Evolutionary conservation across 2,113 vertebrate species (phyloP).

Genomic region (Sturnira hondurensis): DNA sequence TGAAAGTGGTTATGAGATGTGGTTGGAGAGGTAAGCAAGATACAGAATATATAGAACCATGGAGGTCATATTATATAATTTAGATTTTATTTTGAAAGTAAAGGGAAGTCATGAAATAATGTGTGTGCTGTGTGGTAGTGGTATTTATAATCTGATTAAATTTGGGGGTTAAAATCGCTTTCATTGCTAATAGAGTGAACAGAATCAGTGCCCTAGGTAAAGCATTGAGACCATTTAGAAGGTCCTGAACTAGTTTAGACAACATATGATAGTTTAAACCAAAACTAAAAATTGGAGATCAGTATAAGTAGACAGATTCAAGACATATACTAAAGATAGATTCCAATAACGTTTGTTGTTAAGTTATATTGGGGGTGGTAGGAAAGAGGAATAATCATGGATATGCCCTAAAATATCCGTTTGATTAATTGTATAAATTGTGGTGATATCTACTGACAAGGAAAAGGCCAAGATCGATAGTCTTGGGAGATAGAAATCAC

Average conservation of each 20-base stretch:
- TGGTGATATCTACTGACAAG: neutral
- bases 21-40: neutral
- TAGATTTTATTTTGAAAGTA: neutral
- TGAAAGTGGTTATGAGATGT: neutral
- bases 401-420: neutral
- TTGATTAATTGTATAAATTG: neutral
- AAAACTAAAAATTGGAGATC: neutral
- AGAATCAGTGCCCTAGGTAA: neutral
- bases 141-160: neutral
- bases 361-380: rapidly evolving
- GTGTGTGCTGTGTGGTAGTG: neutral
- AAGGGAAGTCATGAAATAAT: neutral
- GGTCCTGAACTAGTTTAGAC: neutral
- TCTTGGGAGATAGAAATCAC: neutral
- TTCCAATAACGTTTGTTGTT: neutral
- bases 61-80: neutral
- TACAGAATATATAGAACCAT: neutral
- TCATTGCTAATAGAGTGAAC: neutral
- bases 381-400: neutral
- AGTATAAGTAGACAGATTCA: neutral
- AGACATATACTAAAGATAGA: neutral
- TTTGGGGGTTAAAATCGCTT: neutral
- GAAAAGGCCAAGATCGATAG: neutral
- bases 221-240: neutral
- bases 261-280: neutral